Base-by-base conservation (phyloP, 1,140 invertebrate species). In the Drosophila pallidifrons region DNA sequence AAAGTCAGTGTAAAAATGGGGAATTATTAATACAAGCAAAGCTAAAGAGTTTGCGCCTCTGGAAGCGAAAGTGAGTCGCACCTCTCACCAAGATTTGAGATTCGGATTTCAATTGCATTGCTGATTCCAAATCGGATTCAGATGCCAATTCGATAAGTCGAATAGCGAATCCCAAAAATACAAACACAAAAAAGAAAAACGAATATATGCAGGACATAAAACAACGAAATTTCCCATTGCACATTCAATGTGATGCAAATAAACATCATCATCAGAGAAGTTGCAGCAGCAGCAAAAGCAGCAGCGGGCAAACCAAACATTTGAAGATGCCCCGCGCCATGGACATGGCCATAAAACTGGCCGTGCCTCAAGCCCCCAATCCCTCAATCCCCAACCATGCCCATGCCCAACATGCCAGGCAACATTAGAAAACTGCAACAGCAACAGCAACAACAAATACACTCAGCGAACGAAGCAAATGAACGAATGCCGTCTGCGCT, bases 381-480 rank as follows among this genome's bases (percentile, higher is more conserved):
- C 55, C 46, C 52, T 41, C 20, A 20, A 63, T 13, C 74, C 75
- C 55, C 59, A 86, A 87, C 82, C 82, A 86, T 86, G 82, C 79
- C 82, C 82, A 87, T 77, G 77, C 82, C 65, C 79, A 87, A 87
- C 82, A 87, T 79, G 82, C 82, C 82, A 86, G 68, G 80, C 82
- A 87, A 88, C 82, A 87, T 87, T 87, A 87, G 82, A 87, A 87
- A 87, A 87, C 83, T 87, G 82, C 82, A 86, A 82, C 81, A 66
- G 28, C 81, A 61, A 72, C 70, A 54, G 45, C 65, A 54, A 63
- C 55, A 32, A 25, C 15, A 15, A 28, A 46, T 57, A 32, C 60
- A 25, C 20, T 25, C 20, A 54, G 54, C 28, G n/a, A 54, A 55
- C 77, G 77, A 85, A 85, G 81, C 81, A 78, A 83, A 85, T 86